A percentile compares a stretch with the other conserved stretches of the same genome.
Conservation (phyloP, 2,797 vertebrate genomes). For the Margarornis squamiger region DNA sequence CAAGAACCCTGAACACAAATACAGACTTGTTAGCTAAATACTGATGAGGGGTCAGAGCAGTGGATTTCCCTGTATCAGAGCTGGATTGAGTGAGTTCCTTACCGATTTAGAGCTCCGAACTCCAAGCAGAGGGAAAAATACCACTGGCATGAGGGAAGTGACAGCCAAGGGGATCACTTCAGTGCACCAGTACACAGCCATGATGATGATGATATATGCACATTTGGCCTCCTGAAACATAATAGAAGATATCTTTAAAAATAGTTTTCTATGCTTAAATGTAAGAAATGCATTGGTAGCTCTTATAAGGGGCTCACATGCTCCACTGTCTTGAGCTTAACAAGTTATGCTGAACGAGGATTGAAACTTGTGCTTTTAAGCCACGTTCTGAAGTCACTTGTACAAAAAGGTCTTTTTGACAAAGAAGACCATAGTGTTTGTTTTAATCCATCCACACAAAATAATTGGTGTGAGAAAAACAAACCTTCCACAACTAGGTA, state of each 20-base stretch:
- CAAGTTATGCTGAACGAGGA: neutral
- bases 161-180: constrained; percentile 92
- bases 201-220: constrained; percentile 88
- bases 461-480: neutral
- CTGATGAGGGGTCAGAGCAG: neutral
- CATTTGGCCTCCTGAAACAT: constrained; percentile 88
- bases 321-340: neutral
- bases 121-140: constrained; percentile 92
- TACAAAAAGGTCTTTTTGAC: neutral
- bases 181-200: constrained; percentile 96
- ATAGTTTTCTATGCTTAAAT: too few species aligned
- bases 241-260: neutral
- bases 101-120: constrained; percentile 90
- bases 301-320: neutral
- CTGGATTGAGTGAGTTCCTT: neutral
- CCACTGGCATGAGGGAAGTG: constrained; percentile 87
- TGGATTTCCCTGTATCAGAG: neutral
- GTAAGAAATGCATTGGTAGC: neutral
- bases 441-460: neutral
- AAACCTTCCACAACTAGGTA: neutral
- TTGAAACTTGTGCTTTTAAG: neutral
- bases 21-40: neutral
- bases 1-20: neutral
- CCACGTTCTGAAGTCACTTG: neutral
- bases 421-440: neutral